Percentiles rank a stretch among this genome's conserved stretches.
Conservation (phyloP, 2,113 vertebrate genomes). For the Capra hircus region DNA sequence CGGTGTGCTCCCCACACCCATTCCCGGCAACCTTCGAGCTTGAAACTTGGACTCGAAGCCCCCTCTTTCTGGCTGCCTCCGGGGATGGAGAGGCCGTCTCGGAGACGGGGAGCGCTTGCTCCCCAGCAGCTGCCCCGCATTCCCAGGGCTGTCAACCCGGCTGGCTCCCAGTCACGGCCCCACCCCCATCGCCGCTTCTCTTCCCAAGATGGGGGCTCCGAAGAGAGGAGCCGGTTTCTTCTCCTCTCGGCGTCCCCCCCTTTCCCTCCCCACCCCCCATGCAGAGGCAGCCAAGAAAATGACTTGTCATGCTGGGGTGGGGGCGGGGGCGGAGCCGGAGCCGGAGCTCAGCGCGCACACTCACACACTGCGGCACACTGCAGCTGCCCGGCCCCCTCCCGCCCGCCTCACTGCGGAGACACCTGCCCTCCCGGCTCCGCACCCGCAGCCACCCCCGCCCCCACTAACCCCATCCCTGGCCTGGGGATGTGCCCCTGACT, state of each 20-base stretch:
- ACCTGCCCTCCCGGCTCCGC: slow-evolving; percentile 74
- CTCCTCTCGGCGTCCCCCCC: neutral
- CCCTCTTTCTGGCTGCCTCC: neutral
- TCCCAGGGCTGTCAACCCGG: slow-evolving; percentile 36
- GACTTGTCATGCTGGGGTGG: slow-evolving; percentile 77
- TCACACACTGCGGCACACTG: slow-evolving; percentile 88
- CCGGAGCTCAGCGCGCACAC: slow-evolving; percentile 74
- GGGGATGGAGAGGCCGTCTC: neutral
- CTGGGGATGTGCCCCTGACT: neutral
- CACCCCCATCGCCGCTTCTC: slow-evolving; percentile 23
- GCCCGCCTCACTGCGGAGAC: slow-evolving; percentile 79
- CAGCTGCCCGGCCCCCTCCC: slow-evolving; percentile 73
- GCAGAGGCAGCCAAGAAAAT: slow-evolving; percentile 74
- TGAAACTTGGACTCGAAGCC: neutral
- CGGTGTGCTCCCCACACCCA: neutral
- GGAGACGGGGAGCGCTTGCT: neutral
- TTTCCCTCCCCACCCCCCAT: neutral
- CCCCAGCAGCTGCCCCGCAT: slow-evolving; percentile 43
- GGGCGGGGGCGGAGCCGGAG: slow-evolving; percentile 68
- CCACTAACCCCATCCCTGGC: slow-evolving; percentile 22
- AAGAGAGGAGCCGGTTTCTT: slow-evolving; percentile 38
- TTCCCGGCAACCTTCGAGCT: neutral
- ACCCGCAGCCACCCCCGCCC: slow-evolving; percentile 45
- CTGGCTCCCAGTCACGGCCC: neutral
- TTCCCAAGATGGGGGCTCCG: slow-evolving; percentile 41